phyloP scores from a whole-genome alignment of 2,113 vertebrate genomes.

The Rhegmatorhina hoffmannsi region DNA sequence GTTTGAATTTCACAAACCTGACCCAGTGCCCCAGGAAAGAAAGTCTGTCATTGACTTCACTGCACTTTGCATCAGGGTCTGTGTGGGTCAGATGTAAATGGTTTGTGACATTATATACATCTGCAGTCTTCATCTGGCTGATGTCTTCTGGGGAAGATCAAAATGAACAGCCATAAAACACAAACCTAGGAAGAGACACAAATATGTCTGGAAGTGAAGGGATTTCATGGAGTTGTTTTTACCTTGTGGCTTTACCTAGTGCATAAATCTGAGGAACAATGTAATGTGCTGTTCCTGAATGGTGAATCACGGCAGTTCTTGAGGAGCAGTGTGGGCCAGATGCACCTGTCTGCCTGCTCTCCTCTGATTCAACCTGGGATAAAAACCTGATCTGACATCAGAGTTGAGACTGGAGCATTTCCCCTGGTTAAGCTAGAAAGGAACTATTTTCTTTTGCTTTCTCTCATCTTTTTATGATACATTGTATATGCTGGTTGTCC shows the following conservation, averaged over 20 bases:
- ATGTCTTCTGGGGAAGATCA: background rate
- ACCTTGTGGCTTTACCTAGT: background rate
- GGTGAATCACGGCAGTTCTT: background rate
- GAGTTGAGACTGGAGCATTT: background rate
- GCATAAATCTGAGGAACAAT: background rate
- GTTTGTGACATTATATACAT: background rate
- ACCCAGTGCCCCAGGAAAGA: background rate
- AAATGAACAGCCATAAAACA: background rate
- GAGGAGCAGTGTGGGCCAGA: background rate
- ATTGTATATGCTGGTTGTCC: background rate
- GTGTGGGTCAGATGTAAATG: background rate
- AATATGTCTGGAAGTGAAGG: background rate
- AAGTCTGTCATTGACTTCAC: background rate
- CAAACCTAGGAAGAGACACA: background rate
- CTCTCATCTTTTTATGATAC: background rate
- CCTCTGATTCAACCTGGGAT: background rate
- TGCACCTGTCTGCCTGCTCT: background rate
- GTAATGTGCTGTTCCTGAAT: accelerated
- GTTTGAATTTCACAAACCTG: background rate
- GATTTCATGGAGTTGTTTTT: background rate
- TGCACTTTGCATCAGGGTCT: background rate
- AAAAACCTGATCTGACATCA: background rate
- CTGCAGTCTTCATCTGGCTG: background rate
- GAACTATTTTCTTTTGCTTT: background rate
- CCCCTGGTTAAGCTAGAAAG: background rate